Percentiles rank a stretch among this genome's conserved stretches.
Conservation (phyloP, 2,888 invertebrate genomes). For the Aphrophora alni region DNA sequence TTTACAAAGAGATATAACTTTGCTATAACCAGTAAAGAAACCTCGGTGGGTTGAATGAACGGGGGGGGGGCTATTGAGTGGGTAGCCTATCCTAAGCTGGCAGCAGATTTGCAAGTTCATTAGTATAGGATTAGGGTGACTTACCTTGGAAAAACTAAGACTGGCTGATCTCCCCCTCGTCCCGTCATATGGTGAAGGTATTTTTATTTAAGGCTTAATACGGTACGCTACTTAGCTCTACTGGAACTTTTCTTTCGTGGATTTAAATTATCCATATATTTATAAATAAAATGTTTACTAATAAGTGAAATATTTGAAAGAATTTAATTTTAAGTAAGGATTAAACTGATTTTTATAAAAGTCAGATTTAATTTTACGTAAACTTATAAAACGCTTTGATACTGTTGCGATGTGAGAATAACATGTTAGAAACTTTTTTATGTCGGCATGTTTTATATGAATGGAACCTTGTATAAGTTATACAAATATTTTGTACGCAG, state of each 20-base stretch:
- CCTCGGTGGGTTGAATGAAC: conserved; percentile 13
- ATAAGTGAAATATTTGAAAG: too few relatives aligned
- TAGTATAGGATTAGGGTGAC: conserved; percentile 41
- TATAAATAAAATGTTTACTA: too few relatives aligned
- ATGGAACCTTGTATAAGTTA: too few relatives aligned
- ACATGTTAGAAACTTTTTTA: too few relatives aligned
- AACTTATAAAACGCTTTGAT: too few relatives aligned
- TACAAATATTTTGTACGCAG: too few relatives aligned
- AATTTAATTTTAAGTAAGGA: too few relatives aligned
- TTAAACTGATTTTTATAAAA: too few relatives aligned
- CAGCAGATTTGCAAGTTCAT: conserved; percentile 43
- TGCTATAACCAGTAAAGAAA: conserved; percentile 2
- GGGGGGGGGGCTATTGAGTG: conserved; percentile 37
- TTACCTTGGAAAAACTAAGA: conserved; percentile 40
- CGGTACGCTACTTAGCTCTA: not conserved
- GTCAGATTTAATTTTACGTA: too few relatives aligned
- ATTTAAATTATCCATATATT: not conserved
- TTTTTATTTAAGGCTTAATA: not conserved
- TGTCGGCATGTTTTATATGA: too few relatives aligned
- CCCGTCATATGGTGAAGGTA: not conserved
- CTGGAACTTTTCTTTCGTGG: not conserved
- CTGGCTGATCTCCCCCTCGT: conserved; percentile 19
- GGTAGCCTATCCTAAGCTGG: conserved; percentile 29
- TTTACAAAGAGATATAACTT: conserved; percentile 6
- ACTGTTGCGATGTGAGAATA: too few relatives aligned